Conservation (phyloP, 2,113 vertebrate genomes). For the Salminus brasiliensis region DNA sequence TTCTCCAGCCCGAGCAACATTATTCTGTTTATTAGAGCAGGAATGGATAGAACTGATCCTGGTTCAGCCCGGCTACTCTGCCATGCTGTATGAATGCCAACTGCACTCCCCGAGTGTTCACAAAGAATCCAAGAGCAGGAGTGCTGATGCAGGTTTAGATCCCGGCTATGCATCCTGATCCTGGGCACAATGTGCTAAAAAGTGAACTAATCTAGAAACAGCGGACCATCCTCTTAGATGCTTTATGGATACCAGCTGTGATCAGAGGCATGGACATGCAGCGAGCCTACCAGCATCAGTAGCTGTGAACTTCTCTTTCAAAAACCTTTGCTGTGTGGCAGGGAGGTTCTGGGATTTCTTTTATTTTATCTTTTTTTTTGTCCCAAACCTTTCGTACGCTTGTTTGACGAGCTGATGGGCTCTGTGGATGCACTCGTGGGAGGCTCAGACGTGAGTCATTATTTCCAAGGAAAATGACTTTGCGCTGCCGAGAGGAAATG, state of each 20-base stretch:
- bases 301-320: not conserved
- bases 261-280: not conserved
- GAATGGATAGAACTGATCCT: not conserved
- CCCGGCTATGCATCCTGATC: slow-evolving; percentile 1
- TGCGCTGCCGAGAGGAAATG: slow-evolving; percentile 50
- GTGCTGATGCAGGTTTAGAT: not conserved
- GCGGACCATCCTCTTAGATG: not conserved
- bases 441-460: slow-evolving; percentile 56
- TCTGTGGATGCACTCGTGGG: slow-evolving; percentile 35
- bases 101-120: slow-evolving; percentile 10
- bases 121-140: slow-evolving; percentile 16
- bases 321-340: slow-evolving; percentile 12
- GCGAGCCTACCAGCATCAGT: slow-evolving; percentile 10
- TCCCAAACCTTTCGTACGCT: slow-evolving; percentile 55
- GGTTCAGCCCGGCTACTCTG: slow-evolving; percentile 1
- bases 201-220: not conserved
- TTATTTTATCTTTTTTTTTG: not conserved
- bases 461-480: slow-evolving; percentile 59
- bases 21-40: slow-evolving; percentile 15
- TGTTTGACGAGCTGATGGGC: slow-evolving; percentile 54
- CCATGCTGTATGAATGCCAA: not conserved
- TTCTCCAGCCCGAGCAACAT: not conserved
- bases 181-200: slow-evolving; percentile 20
- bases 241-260: not conserved
- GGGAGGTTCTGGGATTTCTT: slow-evolving; percentile 49